A percentile compares a stretch with the other conserved stretches of the same genome.
These are phyloP conservation scores for Lepidurus arcticus DNA, from an alignment of 1,140 invertebrate genomes.

Conservation along the genomic window DNA sequence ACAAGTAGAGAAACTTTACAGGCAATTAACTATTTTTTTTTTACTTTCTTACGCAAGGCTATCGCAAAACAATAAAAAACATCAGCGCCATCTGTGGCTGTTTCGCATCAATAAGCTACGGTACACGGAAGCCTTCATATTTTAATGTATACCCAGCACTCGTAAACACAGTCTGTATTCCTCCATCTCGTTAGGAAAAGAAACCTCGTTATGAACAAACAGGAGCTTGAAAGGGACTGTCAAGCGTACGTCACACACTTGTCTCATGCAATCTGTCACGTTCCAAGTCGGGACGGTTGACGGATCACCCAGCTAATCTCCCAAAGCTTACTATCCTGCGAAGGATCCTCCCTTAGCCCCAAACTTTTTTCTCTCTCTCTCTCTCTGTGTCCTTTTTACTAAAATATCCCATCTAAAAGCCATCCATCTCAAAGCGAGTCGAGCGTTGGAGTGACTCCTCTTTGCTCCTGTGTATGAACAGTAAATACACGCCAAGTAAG, in stretches of 20 bases:
- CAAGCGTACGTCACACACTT: conserved; percentile 16
- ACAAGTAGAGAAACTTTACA: too few species aligned
- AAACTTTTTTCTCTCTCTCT: background rate
- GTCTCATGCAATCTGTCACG: conserved; percentile 7
- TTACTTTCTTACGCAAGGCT: too few species aligned
- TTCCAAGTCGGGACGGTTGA: background rate
- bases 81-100: too few species aligned
- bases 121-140: too few species aligned
- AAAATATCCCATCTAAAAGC: background rate
- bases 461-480: background rate
- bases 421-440: background rate
- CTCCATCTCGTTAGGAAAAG: background rate
- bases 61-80: too few species aligned
- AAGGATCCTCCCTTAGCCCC: background rate
- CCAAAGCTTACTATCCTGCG: background rate
- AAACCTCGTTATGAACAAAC: background rate
- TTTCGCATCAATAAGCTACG: too few species aligned
- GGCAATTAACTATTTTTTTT: too few species aligned
- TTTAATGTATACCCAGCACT: background rate
- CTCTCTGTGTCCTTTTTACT: background rate
- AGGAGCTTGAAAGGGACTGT: conserved; percentile 21
- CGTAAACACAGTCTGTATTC: background rate
- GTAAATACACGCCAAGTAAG: background rate
- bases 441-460: background rate
- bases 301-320: background rate